Base-by-base conservation (phyloP, 2,113 vertebrate genomes). In the Meles meles region DNA sequence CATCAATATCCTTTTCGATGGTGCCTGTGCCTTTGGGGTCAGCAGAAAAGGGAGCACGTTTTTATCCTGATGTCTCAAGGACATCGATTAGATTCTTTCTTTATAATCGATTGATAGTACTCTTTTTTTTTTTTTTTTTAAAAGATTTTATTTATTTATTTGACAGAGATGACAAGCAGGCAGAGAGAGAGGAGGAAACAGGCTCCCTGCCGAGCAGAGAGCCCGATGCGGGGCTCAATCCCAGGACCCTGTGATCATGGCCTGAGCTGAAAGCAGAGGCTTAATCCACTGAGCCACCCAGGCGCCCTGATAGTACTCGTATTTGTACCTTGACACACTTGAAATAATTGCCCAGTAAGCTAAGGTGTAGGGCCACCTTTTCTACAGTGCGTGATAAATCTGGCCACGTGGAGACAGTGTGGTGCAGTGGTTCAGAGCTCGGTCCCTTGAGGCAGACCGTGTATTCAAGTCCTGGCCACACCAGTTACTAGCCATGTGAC, bases 1-100 rank as follows among this genome's bases (percentile, higher is more conserved):
- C 4, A 99, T 99, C 98, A 99, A 99, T 99, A 99, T 99, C 99
- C 99, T 99, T 98, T 98, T 69, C 55, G 31, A 47, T 87, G 81
- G 10, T 57, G 72, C 79, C 55, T 59, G 0, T 82, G 61, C 27
- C 27, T 0, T 12, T 13, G 37, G 55, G 79, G 1, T 61, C 18
- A 7, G 47, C 5, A 74, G 88, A 10, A 85, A 82, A 2, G 44
- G 10, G 23, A 14, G 55, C 44, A 47, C 4, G 42, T 74, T 86
- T 83, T 84, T 81, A 39, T 59, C 42, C 15, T 42, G 55, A 11
- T 87, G 49, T 61, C 74, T 92, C 34, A 69, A 61, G 27, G 61
- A 79, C 13, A 4, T 49, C 25, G 11, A 25, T 37, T 57, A 34
- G n/a, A 34, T 37, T 18, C 47, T 93, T 77, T 9, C 29, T 79